These are phyloP conservation scores for Chlorodrepanis virens DNA, from an alignment of 2,113 vertebrate species.

Conservation along the genomic window DNA sequence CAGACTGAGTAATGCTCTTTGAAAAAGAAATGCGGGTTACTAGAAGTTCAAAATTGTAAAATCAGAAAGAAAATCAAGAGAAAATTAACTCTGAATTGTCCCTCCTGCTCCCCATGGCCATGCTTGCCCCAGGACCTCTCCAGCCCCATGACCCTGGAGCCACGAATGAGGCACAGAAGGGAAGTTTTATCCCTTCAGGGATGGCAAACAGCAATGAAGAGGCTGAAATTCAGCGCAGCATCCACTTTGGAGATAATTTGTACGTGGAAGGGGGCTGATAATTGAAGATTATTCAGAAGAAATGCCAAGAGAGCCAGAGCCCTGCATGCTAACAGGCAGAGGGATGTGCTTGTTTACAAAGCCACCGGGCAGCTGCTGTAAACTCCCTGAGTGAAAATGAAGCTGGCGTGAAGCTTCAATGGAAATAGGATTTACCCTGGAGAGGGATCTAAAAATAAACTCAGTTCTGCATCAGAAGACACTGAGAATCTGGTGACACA, in stretches of 20 bases:
- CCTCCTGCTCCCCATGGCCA: not conserved
- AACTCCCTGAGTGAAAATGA: not conserved
- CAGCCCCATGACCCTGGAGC: not conserved
- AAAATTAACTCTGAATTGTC: not conserved
- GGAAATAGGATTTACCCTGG: slow-evolving; percentile 26
- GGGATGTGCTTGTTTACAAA: not conserved
- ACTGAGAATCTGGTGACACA: not conserved
- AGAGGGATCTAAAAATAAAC: slow-evolving; percentile 57
- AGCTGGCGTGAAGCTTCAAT: not conserved
- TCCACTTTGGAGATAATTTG: not conserved
- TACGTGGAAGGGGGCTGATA: not conserved
- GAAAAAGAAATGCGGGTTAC: not conserved
- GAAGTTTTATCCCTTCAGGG: not conserved
- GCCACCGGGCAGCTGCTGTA: not conserved
- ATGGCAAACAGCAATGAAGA: not conserved
- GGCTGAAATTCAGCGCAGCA: not conserved
- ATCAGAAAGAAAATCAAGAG: not conserved
- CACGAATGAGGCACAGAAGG: accelerated
- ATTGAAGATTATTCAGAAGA: not conserved
- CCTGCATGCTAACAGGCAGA: not conserved
- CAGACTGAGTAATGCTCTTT: not conserved
- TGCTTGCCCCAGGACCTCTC: not conserved
- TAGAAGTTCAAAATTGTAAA: not conserved
- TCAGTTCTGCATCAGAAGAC: not conserved
- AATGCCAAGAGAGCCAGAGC: not conserved